Base-by-base conservation (phyloP, 2,113 vertebrate genomes). In the Turdus rufiventris region DNA sequence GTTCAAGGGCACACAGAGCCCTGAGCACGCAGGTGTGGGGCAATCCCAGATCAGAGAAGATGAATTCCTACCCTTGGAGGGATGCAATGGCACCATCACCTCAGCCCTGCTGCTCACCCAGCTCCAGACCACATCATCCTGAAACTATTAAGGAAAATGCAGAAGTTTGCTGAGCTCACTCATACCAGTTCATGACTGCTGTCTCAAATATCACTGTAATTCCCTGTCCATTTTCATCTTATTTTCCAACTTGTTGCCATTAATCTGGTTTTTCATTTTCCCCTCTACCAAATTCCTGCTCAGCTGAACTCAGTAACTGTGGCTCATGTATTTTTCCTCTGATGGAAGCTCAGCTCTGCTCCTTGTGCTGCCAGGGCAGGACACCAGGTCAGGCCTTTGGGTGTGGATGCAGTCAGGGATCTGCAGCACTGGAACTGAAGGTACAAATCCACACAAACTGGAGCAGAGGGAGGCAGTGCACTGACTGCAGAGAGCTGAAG, bases 381-480 rank as follows among this genome's bases (percentile, higher is more conserved):
- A 4, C 6, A 19, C n/a, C 19, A 36, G 2, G 1, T 12, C 26
- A 0, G 9, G 29, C 23, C 74, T 28, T 13, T 31, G 42, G 53
- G 9, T 18, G 33, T 23, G 18, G 13, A 9, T 6, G 10, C 40
- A 65, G 18, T 3, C 61, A 5, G 0, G 6, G 53, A 14, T 6
- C 47, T n/a, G 16, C 73, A 80, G 65, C 51, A 1, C 16, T 34
- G 58, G 60, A 56, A 25, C 21, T n/a, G 26, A 14, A 54, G 54
- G 63, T 1, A 9, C 0, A 0, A 8, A 58, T 68, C 9, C 31
- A 6, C 4, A 4, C 2, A 4, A 13, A 6, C 60, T 6, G 2
- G 48, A 51, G 45, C 60, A 71, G 61, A 66, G 36, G 29, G 71
- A 88, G 42, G 66, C 78, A 71, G 18, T 1, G 21, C 0, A 3